Evolutionary conservation across 2,113 vertebrate species (phyloP).

Genomic region (Centrocercus urophasianus): DNA sequence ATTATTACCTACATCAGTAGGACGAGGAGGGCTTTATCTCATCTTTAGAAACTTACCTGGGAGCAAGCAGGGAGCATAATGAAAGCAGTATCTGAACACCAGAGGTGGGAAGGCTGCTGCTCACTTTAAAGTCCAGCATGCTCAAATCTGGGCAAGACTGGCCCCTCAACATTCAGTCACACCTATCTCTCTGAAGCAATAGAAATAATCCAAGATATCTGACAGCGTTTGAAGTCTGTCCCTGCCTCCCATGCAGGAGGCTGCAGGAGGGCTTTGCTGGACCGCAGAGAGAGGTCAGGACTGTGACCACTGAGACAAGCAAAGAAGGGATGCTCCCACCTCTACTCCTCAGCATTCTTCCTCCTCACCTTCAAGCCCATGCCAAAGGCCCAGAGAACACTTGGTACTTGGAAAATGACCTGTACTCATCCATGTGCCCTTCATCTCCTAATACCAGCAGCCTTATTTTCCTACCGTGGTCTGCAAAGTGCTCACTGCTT

Average conservation of each 20-base stretch:
- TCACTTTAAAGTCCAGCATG: accelerated
- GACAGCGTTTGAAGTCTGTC: neutral
- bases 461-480: neutral
- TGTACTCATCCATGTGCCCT: neutral
- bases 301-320: neutral
- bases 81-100: accelerated
- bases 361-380: neutral
- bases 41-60: neutral
- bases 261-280: neutral
- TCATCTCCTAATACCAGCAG: constrained; percentile 18
- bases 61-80: neutral
- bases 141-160: neutral
- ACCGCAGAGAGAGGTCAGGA: neutral
- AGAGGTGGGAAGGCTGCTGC: accelerated
- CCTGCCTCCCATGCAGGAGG: neutral
- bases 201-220: neutral
- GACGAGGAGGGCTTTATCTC: neutral
- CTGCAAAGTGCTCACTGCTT: neutral
- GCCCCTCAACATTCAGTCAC: neutral
- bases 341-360: neutral
- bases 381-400: neutral
- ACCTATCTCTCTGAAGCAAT: neutral
- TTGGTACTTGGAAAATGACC: neutral
- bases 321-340: neutral
- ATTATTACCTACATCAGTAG: neutral